phyloP scores from a whole-genome alignment of 2,888 invertebrate genomes.

The Autographa gamma region DNA sequence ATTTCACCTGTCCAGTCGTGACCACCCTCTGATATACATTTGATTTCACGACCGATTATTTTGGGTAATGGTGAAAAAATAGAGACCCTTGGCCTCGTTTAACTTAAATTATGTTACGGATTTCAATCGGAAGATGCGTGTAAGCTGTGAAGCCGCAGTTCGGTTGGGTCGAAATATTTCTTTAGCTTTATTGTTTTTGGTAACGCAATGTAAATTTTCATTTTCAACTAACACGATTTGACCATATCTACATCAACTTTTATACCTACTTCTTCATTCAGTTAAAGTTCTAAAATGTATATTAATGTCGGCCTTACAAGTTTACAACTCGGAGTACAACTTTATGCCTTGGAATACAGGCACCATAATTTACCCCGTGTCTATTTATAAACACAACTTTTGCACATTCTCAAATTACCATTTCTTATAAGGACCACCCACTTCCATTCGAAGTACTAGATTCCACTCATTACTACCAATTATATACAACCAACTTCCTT shows the following conservation, averaged over 20 bases:
- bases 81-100: constrained; percentile 57
- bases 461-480: constrained; percentile 27
- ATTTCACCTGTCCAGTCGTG: constrained; percentile 58
- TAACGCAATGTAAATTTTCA: background rate
- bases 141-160: constrained; percentile 11
- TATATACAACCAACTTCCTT: constrained; percentile 47
- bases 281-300: no score
- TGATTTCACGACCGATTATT: constrained; percentile 78
- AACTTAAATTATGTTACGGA: constrained; percentile 47
- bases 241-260: no score
- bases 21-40: constrained; percentile 50
- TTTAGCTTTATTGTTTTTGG: background rate
- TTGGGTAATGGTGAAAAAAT: constrained; percentile 52
- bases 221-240: background rate
- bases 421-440: constrained; percentile 43
- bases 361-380: background rate
- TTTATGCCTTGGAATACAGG: background rate
- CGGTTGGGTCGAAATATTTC: background rate
- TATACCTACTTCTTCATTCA: no score
- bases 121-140: constrained; percentile 40
- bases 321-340: no score
- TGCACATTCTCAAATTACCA: constrained; percentile 35
- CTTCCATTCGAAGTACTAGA: constrained; percentile 42
- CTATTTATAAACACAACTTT: constrained; percentile 23
- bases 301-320: background rate